Conservation (phyloP, 2,888 invertebrate species). For the Luffia ferchaultella region DNA sequence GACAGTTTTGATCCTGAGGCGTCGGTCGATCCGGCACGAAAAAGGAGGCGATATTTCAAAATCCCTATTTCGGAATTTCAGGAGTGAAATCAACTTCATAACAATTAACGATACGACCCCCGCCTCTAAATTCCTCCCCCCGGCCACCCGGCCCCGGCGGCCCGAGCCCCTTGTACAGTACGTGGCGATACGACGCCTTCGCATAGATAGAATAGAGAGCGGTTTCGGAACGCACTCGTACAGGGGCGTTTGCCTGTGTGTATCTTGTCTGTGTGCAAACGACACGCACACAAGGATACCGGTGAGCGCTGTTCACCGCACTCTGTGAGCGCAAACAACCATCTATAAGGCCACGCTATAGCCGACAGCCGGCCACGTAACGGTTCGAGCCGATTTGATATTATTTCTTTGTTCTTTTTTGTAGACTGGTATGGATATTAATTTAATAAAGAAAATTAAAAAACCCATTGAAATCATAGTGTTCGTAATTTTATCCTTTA, state of each 20-base stretch:
- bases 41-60: constrained; percentile 60
- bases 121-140: constrained; percentile 67
- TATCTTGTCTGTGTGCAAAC: constrained; percentile 17
- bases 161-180: constrained; percentile 53
- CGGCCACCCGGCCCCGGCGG: constrained; percentile 34
- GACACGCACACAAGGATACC: constrained; percentile 37
- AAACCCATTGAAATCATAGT: background rate
- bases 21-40: constrained; percentile 26
- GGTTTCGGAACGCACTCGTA: constrained; percentile 65
- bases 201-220: constrained; percentile 67
- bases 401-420: constrained; percentile 7
- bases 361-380: constrained; percentile 56
- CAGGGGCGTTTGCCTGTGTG: constrained; percentile 29
- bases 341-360: constrained; percentile 68
- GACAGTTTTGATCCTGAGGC: too few relatives aligned
- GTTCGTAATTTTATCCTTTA: too few relatives aligned
- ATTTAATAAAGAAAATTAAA: background rate
- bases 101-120: constrained; percentile 68
- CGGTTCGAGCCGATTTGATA: constrained; percentile 41
- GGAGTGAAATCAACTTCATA: constrained; percentile 67
- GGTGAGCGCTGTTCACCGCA: constrained; percentile 68
- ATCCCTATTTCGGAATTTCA: constrained; percentile 65
- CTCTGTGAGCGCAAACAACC: constrained; percentile 68
- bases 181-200: constrained; percentile 58
- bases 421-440: background rate